These are phyloP conservation scores for Aphelenchoides besseyi DNA, from an alignment of 1,140 invertebrate species.

Conservation along the genomic window DNA sequence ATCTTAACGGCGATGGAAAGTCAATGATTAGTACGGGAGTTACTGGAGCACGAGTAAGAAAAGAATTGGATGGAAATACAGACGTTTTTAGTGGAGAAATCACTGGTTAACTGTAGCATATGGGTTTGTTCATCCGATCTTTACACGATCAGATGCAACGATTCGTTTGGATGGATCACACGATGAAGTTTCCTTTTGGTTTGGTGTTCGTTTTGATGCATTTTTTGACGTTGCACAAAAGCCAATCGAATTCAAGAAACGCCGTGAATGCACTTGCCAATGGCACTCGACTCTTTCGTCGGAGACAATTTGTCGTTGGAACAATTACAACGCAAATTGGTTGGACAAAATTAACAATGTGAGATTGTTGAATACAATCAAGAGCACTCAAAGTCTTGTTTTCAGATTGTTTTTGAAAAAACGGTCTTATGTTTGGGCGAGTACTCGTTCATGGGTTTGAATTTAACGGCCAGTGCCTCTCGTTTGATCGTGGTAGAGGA, in stretches of 20 bases:
- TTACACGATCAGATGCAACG: neutral
- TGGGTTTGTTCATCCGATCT: neutral
- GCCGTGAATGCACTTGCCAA: conserved; percentile 3
- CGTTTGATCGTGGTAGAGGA: neutral
- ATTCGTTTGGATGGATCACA: conserved; percentile 5
- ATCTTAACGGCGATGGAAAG: conserved; percentile 14
- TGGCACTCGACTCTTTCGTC: conserved; percentile 12
- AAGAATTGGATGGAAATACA: too few relatives aligned
- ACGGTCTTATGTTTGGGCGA: neutral
- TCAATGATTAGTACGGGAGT: neutral
- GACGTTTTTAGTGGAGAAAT: conserved; percentile 11
- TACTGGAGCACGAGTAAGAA: too few relatives aligned
- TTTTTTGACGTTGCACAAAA: neutral
- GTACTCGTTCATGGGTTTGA: neutral
- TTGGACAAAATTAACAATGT: neutral
- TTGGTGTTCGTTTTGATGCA: neutral
- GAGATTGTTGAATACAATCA: neutral
- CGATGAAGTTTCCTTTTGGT: conserved; percentile 13
- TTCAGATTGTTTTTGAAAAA: neutral
- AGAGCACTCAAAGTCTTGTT: neutral
- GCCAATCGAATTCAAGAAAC: neutral
- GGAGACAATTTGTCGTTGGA: conserved; percentile 12
- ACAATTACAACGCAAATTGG: neutral
- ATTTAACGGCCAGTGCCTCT: neutral
- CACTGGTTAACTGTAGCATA: conserved; percentile 10